Percentiles rank a stretch among this genome's conserved stretches.
phyloP scores from a whole-genome alignment of 2,113 vertebrate genomes.

The Triplophysa siluroides region DNA sequence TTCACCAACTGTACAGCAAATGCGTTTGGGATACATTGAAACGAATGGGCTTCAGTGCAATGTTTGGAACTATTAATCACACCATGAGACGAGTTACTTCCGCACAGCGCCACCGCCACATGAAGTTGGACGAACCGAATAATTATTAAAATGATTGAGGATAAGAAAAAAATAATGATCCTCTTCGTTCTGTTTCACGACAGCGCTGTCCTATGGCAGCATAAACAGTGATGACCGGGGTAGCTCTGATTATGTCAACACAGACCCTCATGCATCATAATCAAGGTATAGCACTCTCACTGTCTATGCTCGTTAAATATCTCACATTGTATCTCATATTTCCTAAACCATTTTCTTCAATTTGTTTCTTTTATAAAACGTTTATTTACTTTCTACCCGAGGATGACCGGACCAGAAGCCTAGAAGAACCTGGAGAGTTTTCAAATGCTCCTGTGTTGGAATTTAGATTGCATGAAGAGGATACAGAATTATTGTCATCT shows the following conservation, averaged over 20 bases:
- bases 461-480: too few relatives aligned
- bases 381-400: conserved; percentile 1
- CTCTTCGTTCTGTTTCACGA: neutral
- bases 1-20: too few relatives aligned
- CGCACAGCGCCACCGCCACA: too few relatives aligned
- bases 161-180: neutral
- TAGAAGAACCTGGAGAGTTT: neutral
- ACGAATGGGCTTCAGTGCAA: too few relatives aligned
- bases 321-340: neutral
- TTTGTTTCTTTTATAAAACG: too few relatives aligned
- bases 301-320: neutral
- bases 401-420: neutral
- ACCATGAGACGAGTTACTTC: too few relatives aligned
- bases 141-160: too few relatives aligned
- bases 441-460: neutral
- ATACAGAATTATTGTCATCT: neutral
- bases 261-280: neutral
- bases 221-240: conserved; percentile 41
- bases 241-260: conserved; percentile 51
- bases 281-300: neutral
- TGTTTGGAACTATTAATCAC: too few relatives aligned
- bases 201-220: conserved; percentile 37
- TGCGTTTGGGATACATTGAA: too few relatives aligned
- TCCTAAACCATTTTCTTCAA: neutral
- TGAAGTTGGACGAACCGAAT: too few relatives aligned